phyloP scores from a whole-genome alignment of 2,113 vertebrate species.

The Carassius carassius region DNA sequence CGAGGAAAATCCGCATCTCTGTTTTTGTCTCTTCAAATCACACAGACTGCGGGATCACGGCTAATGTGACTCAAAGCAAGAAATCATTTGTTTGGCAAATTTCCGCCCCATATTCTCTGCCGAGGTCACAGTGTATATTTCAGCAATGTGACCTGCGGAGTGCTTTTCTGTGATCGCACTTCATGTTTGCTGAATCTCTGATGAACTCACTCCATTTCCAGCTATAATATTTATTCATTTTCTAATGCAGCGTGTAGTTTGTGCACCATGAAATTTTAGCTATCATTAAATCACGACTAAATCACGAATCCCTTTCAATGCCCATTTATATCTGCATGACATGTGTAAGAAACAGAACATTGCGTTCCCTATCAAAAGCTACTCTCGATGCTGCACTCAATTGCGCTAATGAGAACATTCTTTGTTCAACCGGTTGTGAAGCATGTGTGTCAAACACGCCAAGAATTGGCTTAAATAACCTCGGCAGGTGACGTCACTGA shows the following conservation, averaged over 20 bases:
- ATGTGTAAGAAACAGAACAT: not conserved
- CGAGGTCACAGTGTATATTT: constrained; percentile 4
- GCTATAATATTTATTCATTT: constrained; percentile 5
- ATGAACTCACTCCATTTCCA: constrained; percentile 5
- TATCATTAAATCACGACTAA: not conserved
- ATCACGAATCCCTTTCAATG: constrained; percentile 4
- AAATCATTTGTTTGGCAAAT: constrained; percentile 20
- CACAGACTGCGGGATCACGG: not conserved
- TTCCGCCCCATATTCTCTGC: not conserved
- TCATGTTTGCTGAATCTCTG: not conserved
- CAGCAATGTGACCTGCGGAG: not conserved
- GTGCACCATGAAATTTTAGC: not conserved
- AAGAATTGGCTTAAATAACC: too few species aligned
- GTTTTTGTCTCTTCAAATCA: constrained; percentile 12
- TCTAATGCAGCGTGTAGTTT: not conserved
- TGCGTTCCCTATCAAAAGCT: too few species aligned
- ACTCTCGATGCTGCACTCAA: too few species aligned
- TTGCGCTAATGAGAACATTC: too few species aligned
- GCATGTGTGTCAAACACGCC: too few species aligned
- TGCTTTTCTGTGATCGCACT: not conserved
- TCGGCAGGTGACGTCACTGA: too few species aligned
- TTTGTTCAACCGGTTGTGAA: too few species aligned
- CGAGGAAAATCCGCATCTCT: not conserved
- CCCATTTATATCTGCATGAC: not conserved
- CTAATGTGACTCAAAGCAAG: constrained; percentile 21